phyloP scores from a whole-genome alignment of 2,797 vertebrate species.

The Onychomys torridus region DNA sequence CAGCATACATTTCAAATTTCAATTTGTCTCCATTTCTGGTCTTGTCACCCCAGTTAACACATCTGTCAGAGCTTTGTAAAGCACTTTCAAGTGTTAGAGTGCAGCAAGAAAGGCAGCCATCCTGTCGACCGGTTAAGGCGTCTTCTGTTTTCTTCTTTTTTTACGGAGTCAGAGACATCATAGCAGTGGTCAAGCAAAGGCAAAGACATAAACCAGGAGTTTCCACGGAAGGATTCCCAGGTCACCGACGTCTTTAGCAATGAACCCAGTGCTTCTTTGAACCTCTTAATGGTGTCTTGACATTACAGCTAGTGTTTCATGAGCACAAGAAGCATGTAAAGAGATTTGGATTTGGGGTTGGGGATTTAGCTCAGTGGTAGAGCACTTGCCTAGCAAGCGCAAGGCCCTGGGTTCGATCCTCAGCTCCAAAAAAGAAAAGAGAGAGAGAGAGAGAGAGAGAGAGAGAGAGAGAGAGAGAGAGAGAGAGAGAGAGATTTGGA shows the following conservation, averaged over 20 bases:
- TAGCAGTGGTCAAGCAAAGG: conserved; percentile 10
- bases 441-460: no score
- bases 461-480: no score
- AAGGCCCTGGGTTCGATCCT: no score
- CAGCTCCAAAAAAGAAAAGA: no score
- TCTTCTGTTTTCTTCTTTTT: conserved; percentile 15
- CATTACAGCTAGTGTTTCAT: background rate
- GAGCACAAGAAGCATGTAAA: background rate
- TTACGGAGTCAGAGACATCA: conserved; percentile 1
- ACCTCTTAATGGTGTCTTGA: background rate
- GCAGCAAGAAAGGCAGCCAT: background rate
- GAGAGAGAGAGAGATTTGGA: background rate
- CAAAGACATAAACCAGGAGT: background rate
- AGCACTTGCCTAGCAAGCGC: no score
- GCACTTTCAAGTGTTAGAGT: background rate
- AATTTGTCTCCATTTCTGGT: background rate
- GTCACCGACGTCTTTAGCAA: background rate
- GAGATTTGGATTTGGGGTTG: background rate
- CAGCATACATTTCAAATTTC: background rate
- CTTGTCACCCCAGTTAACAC: background rate
- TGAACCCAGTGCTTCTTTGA: conserved; percentile 35
- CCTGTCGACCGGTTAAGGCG: background rate
- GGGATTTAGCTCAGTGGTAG: no score
- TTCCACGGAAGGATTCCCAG: background rate
- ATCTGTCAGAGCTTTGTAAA: background rate